These are phyloP conservation scores for Chloromyia formosa DNA, from an alignment of 2,888 invertebrate species.

Conservation along the genomic window DNA sequence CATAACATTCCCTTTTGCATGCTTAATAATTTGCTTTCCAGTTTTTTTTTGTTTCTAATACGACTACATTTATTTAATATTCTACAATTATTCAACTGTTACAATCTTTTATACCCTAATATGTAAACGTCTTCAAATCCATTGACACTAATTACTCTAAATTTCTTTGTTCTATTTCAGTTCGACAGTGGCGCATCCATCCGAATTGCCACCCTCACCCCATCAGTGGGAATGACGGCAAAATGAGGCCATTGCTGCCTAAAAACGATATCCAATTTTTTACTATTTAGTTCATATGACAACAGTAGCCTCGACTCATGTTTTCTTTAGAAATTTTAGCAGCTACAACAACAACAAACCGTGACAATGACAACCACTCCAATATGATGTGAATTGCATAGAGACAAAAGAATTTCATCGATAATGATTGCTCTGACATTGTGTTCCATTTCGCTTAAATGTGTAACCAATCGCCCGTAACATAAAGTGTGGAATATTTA, in stretches of 20 bases:
- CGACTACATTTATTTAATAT: neutral
- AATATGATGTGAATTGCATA: too few species aligned
- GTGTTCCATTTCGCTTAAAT: too few species aligned
- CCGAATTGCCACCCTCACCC: conserved; percentile 97
- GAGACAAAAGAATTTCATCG: too few species aligned
- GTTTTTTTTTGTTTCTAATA: conserved; percentile 47
- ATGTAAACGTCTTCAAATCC: neutral
- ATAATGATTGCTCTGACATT: too few species aligned
- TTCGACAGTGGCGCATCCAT: conserved; percentile 96
- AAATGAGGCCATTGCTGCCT: conserved; percentile 66
- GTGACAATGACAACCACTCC: conserved; percentile 24
- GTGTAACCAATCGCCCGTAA: too few species aligned
- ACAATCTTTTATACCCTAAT: neutral
- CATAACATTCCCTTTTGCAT: neutral
- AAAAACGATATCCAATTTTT: conserved; percentile 56
- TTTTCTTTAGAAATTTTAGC: conserved; percentile 38
- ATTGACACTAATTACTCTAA: conserved; percentile 9
- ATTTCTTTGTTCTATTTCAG: conserved; percentile 69
- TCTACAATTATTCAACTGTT: neutral
- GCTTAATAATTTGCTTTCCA: neutral
- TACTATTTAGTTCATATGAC: conserved; percentile 46
- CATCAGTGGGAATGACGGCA: conserved; percentile 96
- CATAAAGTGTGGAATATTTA: too few species aligned
- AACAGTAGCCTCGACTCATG: conserved; percentile 40
- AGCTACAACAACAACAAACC: conserved; percentile 44